These are phyloP conservation scores for Peribatodes rhomboidaria DNA, from an alignment of 2,888 invertebrate species.

Conservation along the genomic window DNA sequence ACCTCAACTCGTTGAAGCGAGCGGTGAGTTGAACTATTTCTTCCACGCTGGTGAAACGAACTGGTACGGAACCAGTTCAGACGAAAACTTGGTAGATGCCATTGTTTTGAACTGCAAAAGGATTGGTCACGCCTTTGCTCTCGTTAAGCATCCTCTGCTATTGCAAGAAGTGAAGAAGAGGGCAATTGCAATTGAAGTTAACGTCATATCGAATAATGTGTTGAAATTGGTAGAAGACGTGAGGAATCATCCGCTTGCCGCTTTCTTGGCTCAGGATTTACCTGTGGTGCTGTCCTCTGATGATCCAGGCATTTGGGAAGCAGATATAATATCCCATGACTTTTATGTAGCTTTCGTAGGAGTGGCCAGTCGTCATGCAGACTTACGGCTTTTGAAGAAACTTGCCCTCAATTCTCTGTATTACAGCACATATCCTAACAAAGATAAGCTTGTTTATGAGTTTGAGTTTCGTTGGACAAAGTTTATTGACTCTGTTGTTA, in stretches of 20 bases:
- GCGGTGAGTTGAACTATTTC: constrained; percentile 87
- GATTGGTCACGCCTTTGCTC: constrained; percentile 92
- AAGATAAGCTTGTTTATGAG: constrained; percentile 68
- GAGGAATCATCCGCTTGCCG: constrained; percentile 91
- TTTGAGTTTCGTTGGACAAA: constrained; percentile 77
- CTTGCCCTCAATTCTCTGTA: constrained; percentile 91
- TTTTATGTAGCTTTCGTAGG: constrained; percentile 93
- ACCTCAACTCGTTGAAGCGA: constrained; percentile 79
- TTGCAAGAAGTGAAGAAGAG: constrained; percentile 86
- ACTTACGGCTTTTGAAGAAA: constrained; percentile 90
- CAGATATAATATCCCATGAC: constrained; percentile 89
- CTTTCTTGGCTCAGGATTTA: constrained; percentile 88
- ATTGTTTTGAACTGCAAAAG: constrained; percentile 90
- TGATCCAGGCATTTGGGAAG: constrained; percentile 93
- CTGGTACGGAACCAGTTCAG: constrained; percentile 89
- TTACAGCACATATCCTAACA: constrained; percentile 87
- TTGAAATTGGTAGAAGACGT: constrained; percentile 90
- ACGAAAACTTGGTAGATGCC: constrained; percentile 92
- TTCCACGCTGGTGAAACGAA: constrained; percentile 95
- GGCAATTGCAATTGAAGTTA: constrained; percentile 91
- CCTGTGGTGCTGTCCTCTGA: constrained; percentile 92
- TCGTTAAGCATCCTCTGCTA: constrained; percentile 90
- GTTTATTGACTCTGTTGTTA: constrained; percentile 68
- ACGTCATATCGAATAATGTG: constrained; percentile 93
- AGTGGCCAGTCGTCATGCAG: constrained; percentile 89